Conservation (phyloP, 2,888 invertebrate species). For the Acleris emargana region DNA sequence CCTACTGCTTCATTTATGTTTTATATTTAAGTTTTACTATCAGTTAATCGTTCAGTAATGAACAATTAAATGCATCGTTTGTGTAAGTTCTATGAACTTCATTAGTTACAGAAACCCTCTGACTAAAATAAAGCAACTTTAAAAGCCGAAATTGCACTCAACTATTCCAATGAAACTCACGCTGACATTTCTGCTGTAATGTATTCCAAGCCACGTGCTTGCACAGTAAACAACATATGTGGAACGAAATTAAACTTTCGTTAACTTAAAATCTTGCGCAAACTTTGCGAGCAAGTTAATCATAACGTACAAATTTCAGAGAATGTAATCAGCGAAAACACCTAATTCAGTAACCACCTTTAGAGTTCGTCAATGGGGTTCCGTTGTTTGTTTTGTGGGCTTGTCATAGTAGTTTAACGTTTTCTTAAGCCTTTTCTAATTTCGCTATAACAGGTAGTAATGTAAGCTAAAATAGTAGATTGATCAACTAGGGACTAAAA, state of each 20-base stretch:
- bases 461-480: too few species aligned
- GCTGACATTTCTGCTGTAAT: slow-evolving; percentile 31
- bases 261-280: slow-evolving; percentile 36
- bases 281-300: slow-evolving; percentile 34
- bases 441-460: too few species aligned
- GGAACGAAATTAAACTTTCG: slow-evolving; percentile 37
- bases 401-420: too few species aligned
- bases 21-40: too few species aligned
- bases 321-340: slow-evolving; percentile 22
- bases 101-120: not conserved
- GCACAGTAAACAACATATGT: slow-evolving; percentile 34
- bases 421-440: too few species aligned
- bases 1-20: too few species aligned
- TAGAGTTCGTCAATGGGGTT: not conserved
- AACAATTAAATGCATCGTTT: too few species aligned
- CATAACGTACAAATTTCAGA: slow-evolving; percentile 31
- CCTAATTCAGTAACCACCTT: slow-evolving; percentile 12
- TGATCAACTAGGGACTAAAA: too few species aligned
- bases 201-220: slow-evolving; percentile 34
- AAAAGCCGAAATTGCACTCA: slow-evolving; percentile 12
- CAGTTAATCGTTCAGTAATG: too few species aligned
- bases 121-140: not conserved
- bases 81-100: not conserved
- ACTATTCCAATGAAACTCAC: slow-evolving; percentile 32
- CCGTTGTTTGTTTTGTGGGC: too few species aligned